Evolutionary conservation across 2,888 invertebrate genomes (phyloP).

Genomic region (Melolontha melolontha): DNA sequence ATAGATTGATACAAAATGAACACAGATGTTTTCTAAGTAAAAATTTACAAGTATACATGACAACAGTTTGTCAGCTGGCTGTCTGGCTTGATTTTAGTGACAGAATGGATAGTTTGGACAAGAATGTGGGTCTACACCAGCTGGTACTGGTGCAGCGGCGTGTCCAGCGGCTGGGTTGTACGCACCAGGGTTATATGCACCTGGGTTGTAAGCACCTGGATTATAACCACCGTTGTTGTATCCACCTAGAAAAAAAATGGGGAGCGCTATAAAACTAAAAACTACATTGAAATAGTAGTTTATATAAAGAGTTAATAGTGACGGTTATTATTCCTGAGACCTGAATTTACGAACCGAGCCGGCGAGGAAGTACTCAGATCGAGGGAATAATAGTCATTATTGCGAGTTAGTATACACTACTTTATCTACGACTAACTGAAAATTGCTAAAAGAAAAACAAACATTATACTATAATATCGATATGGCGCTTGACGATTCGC

Average conservation of each 20-base stretch:
- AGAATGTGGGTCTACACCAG: slow-evolving; percentile 62
- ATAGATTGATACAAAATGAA: slow-evolving; percentile 29
- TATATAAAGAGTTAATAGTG: no score
- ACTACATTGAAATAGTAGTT: no score
- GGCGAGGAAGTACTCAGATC: no score
- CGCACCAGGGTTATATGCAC: slow-evolving; percentile 27
- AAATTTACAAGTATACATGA: slow-evolving; percentile 43
- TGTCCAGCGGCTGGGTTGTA: slow-evolving; percentile 31
- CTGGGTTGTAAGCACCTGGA: slow-evolving; percentile 38
- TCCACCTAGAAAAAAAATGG: slow-evolving; percentile 34
- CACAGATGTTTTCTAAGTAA: slow-evolving; percentile 33
- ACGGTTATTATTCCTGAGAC: no score
- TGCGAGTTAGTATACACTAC: no score
- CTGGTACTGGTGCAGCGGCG: slow-evolving; percentile 59
- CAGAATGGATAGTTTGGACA: slow-evolving; percentile 66
- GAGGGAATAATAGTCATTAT: no score
- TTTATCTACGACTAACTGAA: no score
- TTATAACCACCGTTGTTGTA: slow-evolving; percentile 38
- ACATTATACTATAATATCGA: no score
- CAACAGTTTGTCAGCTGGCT: slow-evolving; percentile 57
- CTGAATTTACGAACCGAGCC: no score
- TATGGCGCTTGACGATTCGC: no score
- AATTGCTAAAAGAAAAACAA: no score
- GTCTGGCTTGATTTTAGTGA: slow-evolving; percentile 56
- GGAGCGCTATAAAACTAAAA: background rate